These are phyloP conservation scores for Hepsetus odoe DNA, from an alignment of 2,113 vertebrate species.

Conservation along the genomic window DNA sequence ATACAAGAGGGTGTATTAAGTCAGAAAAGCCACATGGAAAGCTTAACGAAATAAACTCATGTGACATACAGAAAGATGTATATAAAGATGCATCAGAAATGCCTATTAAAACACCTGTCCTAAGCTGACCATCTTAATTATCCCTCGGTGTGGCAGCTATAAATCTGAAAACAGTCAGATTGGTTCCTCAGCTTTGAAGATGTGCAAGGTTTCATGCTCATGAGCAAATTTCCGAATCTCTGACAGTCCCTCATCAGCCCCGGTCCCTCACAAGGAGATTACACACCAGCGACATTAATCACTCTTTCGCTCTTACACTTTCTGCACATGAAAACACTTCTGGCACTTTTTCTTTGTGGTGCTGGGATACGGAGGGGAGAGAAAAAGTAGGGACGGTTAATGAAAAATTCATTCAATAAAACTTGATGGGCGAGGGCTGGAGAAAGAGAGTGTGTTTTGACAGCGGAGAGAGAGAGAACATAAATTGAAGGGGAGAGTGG, in stretches of 20 bases:
- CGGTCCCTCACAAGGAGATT: constrained; percentile 14
- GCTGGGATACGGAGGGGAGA: background rate
- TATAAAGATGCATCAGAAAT: background rate
- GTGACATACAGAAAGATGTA: background rate
- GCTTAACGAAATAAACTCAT: background rate
- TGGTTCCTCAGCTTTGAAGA: background rate
- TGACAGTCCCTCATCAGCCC: constrained; percentile 40
- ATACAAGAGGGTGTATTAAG: background rate
- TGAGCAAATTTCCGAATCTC: constrained; percentile 21
- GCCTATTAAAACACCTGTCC: too few relatives aligned
- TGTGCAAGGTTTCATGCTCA: background rate
- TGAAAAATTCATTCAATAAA: constrained; percentile 57
- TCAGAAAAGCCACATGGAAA: background rate
- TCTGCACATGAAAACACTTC: constrained; percentile 27
- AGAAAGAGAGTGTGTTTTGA: constrained; percentile 56
- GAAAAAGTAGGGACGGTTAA: constrained; percentile 44
- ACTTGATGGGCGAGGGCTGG: constrained; percentile 47
- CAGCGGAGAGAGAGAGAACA: constrained; percentile 47
- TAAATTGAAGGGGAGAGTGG: constrained; percentile 63
- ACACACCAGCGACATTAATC: constrained; percentile 42
- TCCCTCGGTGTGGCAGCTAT: background rate
- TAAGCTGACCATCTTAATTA: background rate
- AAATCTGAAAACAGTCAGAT: background rate
- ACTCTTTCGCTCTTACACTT: constrained; percentile 23
- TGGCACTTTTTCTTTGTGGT: constrained; percentile 10